Evolutionary conservation across 2,113 vertebrate genomes (phyloP), one percentile per base, ranked within the genome.

Genomic region (Mus pahari): DNA sequence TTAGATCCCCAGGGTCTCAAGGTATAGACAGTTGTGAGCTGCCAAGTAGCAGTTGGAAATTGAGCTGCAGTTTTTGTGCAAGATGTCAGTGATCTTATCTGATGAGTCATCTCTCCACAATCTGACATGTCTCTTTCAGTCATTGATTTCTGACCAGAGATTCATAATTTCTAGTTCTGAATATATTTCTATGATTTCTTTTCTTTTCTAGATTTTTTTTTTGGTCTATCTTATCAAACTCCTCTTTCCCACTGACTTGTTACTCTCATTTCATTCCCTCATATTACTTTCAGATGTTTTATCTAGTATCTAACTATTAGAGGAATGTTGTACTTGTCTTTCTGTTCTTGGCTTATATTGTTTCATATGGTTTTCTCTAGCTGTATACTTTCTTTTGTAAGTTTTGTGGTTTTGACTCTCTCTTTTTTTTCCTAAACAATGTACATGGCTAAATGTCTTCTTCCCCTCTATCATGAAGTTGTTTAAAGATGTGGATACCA

Each of bases 211-310:
- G 36, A 50, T 36, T 45, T 48, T 45, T 86, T 50, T 73, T 39
- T 8, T 7, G 17, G 22, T 73, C 71, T 33, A 42, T 55, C 48
- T 88, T 88, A 19, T 20, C 36, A 73, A n/a, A 45, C 45, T 42
- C 12, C 5, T 3, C 16, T 9, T 62, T 2, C 28, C 1, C 58
- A 2, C 10, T 13, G 3, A 7, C 31, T 42, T 58, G 50, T 12
- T 36, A 8, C 22, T 48, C 19, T 7, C 12, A 48, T 36, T 1
- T 17, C 58, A 45, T 58, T 14, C 9, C 31, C 62, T 53, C 36
- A 60, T 77, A 45, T 42, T 64, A 8, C 17, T 64, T 45, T n/a
- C 19, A 16, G 6, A 39, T 36, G 58, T 39, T 36, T 22, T 64
- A 1, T 45, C 55, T 22, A 45, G 6, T 13, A 77, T 62, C 39